These are phyloP conservation scores for Molossus molossus DNA, from an alignment of 2,797 vertebrate genomes.

Conservation along the genomic window DNA sequence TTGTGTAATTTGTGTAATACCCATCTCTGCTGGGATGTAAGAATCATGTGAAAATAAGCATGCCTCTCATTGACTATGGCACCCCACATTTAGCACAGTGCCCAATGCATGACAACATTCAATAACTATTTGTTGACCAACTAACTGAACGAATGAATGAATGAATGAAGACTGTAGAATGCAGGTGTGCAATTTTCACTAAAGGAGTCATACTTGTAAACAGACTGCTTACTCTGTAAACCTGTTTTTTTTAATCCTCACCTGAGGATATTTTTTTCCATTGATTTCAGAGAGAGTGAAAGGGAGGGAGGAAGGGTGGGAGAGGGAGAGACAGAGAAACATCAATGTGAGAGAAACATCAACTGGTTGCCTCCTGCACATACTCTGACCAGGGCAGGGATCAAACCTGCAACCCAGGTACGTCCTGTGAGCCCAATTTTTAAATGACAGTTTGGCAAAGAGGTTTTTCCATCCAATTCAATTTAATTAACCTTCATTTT, in stretches of 20 bases:
- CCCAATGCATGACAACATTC: neutral
- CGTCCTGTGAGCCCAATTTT: neutral
- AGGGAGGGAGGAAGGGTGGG: too few relatives aligned
- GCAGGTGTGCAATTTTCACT: neutral
- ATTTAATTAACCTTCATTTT: constrained; percentile 52
- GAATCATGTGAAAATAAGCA: neutral
- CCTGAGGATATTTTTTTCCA: too few relatives aligned
- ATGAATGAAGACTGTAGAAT: neutral
- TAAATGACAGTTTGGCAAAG: neutral
- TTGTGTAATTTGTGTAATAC: neutral
- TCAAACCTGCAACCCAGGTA: too few relatives aligned
- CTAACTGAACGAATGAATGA: neutral
- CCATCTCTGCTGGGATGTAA: neutral
- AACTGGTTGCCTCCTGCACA: too few relatives aligned
- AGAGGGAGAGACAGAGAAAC: too few relatives aligned
- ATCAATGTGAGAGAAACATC: too few relatives aligned
- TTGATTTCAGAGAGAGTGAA: too few relatives aligned
- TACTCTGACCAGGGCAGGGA: too few relatives aligned
- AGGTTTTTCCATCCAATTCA: neutral
- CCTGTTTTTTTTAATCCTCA: neutral
- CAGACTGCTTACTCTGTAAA: neutral
- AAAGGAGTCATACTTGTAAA: neutral
- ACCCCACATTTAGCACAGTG: neutral
- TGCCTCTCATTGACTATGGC: neutral
- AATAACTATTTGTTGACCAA: neutral